These are phyloP conservation scores for Gila robusta DNA, from an alignment of 2,797 vertebrate genomes.

Conservation along the genomic window DNA sequence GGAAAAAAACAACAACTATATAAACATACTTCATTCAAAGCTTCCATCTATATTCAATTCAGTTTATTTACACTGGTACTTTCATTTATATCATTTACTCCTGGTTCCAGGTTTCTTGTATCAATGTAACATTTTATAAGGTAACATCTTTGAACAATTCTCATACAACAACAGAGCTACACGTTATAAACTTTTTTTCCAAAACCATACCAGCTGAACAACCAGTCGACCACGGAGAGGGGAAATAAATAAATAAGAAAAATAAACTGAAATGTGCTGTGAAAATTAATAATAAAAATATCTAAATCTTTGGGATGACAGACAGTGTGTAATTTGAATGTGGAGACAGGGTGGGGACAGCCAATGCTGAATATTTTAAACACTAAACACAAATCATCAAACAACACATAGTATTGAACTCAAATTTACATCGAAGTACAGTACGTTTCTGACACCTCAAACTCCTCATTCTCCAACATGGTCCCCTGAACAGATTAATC, in stretches of 20 bases:
- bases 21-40: constrained; percentile 72
- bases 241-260: constrained; percentile 70
- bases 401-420: constrained; percentile 52
- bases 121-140: constrained; percentile 58
- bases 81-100: constrained; percentile 54
- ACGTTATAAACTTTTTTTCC: constrained; percentile 69
- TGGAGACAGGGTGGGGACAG: constrained; percentile 70
- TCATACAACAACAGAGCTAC: constrained; percentile 68
- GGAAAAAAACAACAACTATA: constrained; percentile 47
- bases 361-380: constrained; percentile 64
- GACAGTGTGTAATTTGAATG: constrained; percentile 65
- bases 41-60: constrained; percentile 67
- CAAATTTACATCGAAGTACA: constrained; percentile 69
- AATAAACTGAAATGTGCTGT: constrained; percentile 18
- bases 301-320: constrained; percentile 9
- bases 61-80: constrained; percentile 69
- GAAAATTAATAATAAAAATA: not conserved
- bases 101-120: constrained; percentile 59
- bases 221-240: constrained; percentile 50
- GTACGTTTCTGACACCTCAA: constrained; percentile 68
- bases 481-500: constrained; percentile 70
- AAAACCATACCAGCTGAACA: constrained; percentile 59
- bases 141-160: constrained; percentile 70
- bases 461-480: constrained; percentile 63
- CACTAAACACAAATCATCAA: constrained; percentile 58